phyloP scores from a whole-genome alignment of 2,797 vertebrate species.

The Podargus strigoides region DNA sequence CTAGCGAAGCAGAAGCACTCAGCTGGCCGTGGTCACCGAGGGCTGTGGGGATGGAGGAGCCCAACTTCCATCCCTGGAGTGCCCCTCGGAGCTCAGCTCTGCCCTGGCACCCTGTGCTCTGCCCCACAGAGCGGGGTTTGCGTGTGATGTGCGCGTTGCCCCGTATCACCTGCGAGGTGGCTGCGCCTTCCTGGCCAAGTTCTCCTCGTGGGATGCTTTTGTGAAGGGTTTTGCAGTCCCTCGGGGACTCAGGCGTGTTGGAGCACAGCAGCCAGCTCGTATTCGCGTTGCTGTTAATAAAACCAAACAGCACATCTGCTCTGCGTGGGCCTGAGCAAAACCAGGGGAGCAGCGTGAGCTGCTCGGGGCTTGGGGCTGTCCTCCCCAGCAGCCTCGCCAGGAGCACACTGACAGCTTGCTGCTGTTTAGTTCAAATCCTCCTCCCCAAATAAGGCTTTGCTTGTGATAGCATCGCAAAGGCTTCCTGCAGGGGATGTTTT shows the following conservation, averaged over 20 bases:
- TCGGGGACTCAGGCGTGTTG: rapidly evolving
- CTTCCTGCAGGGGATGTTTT: slow-evolving; percentile 63
- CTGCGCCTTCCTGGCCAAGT: neutral
- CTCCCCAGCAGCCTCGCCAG: neutral
- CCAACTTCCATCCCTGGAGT: rapidly evolving
- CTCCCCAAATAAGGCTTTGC: neutral
- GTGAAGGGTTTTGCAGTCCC: neutral
- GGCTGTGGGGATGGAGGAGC: neutral
- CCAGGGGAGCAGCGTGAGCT: too few species aligned
- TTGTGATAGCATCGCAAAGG: slow-evolving; percentile 32
- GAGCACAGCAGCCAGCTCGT: neutral
- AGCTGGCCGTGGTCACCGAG: rapidly evolving
- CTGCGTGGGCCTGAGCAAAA: neutral
- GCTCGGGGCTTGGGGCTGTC: too few species aligned
- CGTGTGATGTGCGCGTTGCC: rapidly evolving
- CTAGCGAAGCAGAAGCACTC: neutral
- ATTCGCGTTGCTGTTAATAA: neutral
- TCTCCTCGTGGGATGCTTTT: neutral
- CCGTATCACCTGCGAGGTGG: rapidly evolving
- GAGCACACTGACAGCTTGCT: neutral
- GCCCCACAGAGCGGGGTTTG: rapidly evolving
- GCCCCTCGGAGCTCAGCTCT: neutral
- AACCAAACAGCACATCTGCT: neutral
- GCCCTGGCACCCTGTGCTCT: rapidly evolving
- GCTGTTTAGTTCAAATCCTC: neutral